Evolutionary conservation across 2,113 vertebrate species (phyloP).

Genomic region (Chrysemys picta): DNA sequence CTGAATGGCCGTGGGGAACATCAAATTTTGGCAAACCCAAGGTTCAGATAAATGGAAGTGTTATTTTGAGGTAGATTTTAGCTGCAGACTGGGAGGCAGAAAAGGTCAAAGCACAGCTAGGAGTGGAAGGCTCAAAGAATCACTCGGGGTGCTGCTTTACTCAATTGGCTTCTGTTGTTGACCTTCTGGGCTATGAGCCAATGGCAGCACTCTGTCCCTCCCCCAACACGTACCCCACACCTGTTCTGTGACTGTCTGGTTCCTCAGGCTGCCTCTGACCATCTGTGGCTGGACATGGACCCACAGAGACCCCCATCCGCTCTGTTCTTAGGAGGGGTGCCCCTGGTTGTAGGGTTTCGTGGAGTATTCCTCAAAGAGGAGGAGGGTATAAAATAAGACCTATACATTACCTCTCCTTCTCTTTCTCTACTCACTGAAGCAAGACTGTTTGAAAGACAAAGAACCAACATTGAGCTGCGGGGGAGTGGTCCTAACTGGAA

Average conservation of each 20-base stretch:
- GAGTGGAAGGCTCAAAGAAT: background rate
- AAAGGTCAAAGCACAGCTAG: background rate
- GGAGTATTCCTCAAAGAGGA: background rate
- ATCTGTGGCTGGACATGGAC: background rate
- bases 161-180: background rate
- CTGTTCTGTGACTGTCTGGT: background rate
- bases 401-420: background rate
- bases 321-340: background rate
- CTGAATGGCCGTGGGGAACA: background rate
- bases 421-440: background rate
- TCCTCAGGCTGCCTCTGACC: background rate
- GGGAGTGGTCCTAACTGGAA: background rate
- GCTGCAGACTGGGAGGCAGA: background rate
- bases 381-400: background rate
- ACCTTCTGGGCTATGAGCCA: background rate
- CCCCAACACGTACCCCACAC: background rate
- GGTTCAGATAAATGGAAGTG: background rate
- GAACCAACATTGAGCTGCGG: background rate
- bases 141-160: background rate
- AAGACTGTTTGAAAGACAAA: background rate
- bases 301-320: background rate
- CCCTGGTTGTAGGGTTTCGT: background rate
- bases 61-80: background rate
- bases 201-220: background rate
- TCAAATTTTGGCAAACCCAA: background rate